Evolutionary conservation across 2,888 invertebrate species (phyloP).

Genomic region (Sipha maydis): DNA sequence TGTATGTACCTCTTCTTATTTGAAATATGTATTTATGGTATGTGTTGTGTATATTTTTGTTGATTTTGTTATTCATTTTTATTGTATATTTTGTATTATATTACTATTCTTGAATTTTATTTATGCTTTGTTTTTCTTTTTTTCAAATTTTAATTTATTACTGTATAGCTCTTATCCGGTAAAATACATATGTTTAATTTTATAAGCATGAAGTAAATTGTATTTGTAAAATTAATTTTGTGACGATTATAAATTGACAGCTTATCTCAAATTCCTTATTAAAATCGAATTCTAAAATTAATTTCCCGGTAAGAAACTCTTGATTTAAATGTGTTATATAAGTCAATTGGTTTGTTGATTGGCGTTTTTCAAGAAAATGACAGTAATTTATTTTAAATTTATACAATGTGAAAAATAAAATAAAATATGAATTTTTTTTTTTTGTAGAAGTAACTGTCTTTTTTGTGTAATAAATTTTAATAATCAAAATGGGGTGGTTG

Average conservation of each 20-base stretch:
- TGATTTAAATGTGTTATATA: neutral
- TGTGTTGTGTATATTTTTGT: conserved; percentile 43
- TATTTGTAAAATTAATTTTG: neutral
- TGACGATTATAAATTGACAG: neutral
- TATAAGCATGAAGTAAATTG: conserved; percentile 5
- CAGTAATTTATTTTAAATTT: conserved; percentile 46
- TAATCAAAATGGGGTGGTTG: conserved; percentile 43
- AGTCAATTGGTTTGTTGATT: neutral
- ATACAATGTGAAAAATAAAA: neutral
- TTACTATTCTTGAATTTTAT: conserved; percentile 47
- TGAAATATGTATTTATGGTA: conserved; percentile 31
- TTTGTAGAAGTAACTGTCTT: neutral
- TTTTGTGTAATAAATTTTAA: conserved; percentile 29
- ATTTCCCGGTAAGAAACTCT: neutral
- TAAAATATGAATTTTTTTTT: conserved; percentile 29
- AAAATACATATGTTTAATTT: conserved; percentile 29
- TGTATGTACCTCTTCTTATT: conserved; percentile 19
- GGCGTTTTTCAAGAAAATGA: conserved; percentile 6
- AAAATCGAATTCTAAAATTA: neutral
- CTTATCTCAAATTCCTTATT: neutral
- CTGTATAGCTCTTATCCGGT: conserved; percentile 33
- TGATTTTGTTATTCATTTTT: conserved; percentile 59
- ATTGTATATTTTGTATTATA: conserved; percentile 60
- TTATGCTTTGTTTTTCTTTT: conserved; percentile 53
- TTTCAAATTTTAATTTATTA: conserved; percentile 54